phyloP scores from a whole-genome alignment of 1,140 invertebrate species.

The Calephelis nemesis region DNA sequence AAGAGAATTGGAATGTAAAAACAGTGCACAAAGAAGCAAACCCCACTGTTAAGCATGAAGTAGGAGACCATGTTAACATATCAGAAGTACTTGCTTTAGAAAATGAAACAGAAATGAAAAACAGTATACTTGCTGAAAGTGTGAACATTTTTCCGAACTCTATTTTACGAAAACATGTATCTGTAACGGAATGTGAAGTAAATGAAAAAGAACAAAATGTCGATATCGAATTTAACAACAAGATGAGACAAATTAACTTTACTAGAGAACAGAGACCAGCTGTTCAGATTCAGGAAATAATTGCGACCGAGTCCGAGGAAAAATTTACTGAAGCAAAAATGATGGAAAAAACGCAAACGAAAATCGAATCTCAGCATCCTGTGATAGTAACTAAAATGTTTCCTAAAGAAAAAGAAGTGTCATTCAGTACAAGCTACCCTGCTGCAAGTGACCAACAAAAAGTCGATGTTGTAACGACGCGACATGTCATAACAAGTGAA shows the following conservation, averaged over 20 bases:
- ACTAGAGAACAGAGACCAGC: slow-evolving; percentile 39
- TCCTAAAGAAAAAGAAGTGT: slow-evolving; percentile 49
- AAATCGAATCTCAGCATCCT: slow-evolving; percentile 51
- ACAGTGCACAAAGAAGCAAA: slow-evolving; percentile 33
- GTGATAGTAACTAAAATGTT: slow-evolving; percentile 45
- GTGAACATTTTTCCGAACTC: slow-evolving; percentile 28
- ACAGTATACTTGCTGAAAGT: slow-evolving; percentile 21
- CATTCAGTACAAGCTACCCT: slow-evolving; percentile 29
- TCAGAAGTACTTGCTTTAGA: slow-evolving; percentile 45
- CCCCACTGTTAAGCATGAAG: slow-evolving; percentile 37
- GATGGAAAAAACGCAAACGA: slow-evolving; percentile 35
- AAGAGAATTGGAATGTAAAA: slow-evolving; percentile 34
- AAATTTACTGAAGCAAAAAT: slow-evolving; percentile 22
- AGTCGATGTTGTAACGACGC: slow-evolving; percentile 51
- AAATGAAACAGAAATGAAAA: slow-evolving; percentile 27
- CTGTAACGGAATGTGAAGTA: slow-evolving; percentile 40
- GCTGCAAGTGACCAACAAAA: slow-evolving; percentile 37
- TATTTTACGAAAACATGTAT: slow-evolving; percentile 40
- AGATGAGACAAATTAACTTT: slow-evolving; percentile 29
- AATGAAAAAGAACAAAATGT: slow-evolving; percentile 45
- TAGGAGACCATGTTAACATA: slow-evolving; percentile 45
- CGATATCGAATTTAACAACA: slow-evolving; percentile 22
- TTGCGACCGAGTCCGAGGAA: slow-evolving; percentile 41
- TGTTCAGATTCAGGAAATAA: slow-evolving; percentile 48
- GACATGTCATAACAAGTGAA: slow-evolving; percentile 59